phyloP scores from a whole-genome alignment of 23 tunicate species.

The Halocynthia aurantium region DNA sequence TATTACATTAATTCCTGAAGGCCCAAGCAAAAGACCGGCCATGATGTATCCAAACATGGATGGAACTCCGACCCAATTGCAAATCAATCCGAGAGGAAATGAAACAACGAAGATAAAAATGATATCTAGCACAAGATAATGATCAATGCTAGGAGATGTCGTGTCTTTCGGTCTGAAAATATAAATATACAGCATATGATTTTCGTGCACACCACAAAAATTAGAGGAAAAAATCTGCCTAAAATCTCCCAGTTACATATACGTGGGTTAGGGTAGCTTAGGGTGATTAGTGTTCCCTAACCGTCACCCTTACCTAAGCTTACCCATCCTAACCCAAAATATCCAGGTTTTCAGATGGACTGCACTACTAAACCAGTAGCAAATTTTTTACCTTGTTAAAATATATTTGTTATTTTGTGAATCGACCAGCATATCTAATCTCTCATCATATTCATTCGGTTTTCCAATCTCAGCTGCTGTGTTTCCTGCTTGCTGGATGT shows the following conservation, averaged over 20 bases:
- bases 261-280: too few species aligned
- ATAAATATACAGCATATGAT: not conserved
- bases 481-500: slow-evolving; percentile 17
- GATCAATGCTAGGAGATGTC: slow-evolving; percentile 79
- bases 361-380: too few species aligned
- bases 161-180: slow-evolving; percentile 53
- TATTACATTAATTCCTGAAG: slow-evolving; percentile 58
- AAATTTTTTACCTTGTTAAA: slow-evolving; percentile 37
- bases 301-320: too few species aligned
- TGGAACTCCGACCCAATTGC: slow-evolving; percentile 50
- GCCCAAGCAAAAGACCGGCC: slow-evolving; percentile 79
- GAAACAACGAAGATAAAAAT: slow-evolving; percentile 46
- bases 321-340: too few species aligned
- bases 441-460: slow-evolving; percentile 40
- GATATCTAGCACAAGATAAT: slow-evolving; percentile 57
- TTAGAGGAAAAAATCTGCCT: too few species aligned
- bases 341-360: too few species aligned
- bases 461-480: not conserved
- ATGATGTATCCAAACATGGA: slow-evolving; percentile 80
- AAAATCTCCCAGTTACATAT: too few species aligned
- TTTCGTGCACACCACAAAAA: too few species aligned
- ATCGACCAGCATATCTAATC: slow-evolving; percentile 65
- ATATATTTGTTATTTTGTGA: slow-evolving; percentile 79
- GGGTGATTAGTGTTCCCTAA: too few species aligned
- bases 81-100: slow-evolving; percentile 53